These are phyloP conservation scores for Ylistrum balloti DNA, from an alignment of 1,140 invertebrate species.

Conservation along the genomic window DNA sequence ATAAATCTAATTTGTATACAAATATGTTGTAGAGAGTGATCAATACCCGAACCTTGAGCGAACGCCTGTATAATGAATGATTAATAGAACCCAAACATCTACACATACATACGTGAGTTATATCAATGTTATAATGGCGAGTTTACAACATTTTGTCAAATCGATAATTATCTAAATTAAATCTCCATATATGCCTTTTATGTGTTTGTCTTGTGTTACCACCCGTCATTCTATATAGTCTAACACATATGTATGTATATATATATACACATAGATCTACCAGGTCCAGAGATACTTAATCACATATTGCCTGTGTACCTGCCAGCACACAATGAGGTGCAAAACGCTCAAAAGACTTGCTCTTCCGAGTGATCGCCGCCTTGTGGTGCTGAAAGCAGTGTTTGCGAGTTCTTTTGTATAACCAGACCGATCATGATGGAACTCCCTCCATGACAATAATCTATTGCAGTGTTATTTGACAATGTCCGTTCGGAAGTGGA, in stretches of 20 bases:
- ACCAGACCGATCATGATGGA: neutral
- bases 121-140: neutral
- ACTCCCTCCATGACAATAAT: conserved; percentile 20
- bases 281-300: neutral
- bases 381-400: conserved; percentile 31
- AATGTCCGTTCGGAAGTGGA: neutral
- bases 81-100: neutral
- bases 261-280: conserved; percentile 8
- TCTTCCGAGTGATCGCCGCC: conserved; percentile 3
- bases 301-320: neutral
- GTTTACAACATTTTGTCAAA: conserved; percentile 36
- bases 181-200: conserved; percentile 2
- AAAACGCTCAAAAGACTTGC: conserved; percentile 15
- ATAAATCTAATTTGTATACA: conserved; percentile 23
- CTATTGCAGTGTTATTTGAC: conserved; percentile 22
- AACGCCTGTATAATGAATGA: neutral
- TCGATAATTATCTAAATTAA: conserved; percentile 40
- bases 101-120: neutral
- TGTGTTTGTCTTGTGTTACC: conserved; percentile 22
- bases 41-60: neutral
- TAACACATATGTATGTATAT: conserved; percentile 19
- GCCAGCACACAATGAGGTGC: conserved; percentile 2
- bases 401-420: neutral
- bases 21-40: neutral
- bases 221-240: neutral